Conservation (phyloP, 2,888 invertebrate species). For the Callosobruchus maculatus region DNA sequence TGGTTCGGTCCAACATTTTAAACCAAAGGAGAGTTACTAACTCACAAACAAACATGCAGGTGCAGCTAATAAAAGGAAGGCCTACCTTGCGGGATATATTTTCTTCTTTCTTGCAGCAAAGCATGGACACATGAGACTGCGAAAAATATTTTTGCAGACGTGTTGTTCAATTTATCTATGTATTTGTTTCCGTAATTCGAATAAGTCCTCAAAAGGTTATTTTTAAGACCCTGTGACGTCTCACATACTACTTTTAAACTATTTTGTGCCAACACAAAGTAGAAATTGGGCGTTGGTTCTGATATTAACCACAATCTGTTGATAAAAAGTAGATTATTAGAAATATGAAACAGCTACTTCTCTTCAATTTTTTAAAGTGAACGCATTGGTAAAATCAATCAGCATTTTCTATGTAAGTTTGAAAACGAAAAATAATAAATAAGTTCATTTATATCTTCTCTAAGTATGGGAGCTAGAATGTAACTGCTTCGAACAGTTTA, state of each 20-base stretch:
- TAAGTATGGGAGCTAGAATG: too few species aligned
- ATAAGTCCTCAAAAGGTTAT: slow-evolving; percentile 73
- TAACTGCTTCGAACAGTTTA: too few species aligned
- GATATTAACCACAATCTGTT: slow-evolving; percentile 79
- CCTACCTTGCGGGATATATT: slow-evolving; percentile 80
- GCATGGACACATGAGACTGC: slow-evolving; percentile 87
- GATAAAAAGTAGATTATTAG: background rate
- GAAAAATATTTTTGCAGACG: slow-evolving; percentile 57
- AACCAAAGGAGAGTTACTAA: background rate
- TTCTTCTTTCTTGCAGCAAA: slow-evolving; percentile 84
- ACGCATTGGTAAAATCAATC: too few species aligned
- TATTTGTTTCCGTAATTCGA: slow-evolving; percentile 61
- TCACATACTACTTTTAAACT: slow-evolving; percentile 80
- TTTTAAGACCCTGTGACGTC: slow-evolving; percentile 82
- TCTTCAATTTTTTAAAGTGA: too few species aligned
- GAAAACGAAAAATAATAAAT: too few species aligned
- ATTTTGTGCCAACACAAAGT: slow-evolving; percentile 69
- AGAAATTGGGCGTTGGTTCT: slow-evolving; percentile 75
- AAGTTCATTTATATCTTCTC: too few species aligned
- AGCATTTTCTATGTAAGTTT: too few species aligned
- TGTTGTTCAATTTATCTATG: slow-evolving; percentile 37
- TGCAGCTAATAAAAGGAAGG: too few species aligned
- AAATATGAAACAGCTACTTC: too few species aligned
- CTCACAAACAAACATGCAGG: too few species aligned
- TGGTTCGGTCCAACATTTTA: too few species aligned